Base-by-base conservation (phyloP, 1,140 invertebrate genomes). In the Cydia pomonella region DNA sequence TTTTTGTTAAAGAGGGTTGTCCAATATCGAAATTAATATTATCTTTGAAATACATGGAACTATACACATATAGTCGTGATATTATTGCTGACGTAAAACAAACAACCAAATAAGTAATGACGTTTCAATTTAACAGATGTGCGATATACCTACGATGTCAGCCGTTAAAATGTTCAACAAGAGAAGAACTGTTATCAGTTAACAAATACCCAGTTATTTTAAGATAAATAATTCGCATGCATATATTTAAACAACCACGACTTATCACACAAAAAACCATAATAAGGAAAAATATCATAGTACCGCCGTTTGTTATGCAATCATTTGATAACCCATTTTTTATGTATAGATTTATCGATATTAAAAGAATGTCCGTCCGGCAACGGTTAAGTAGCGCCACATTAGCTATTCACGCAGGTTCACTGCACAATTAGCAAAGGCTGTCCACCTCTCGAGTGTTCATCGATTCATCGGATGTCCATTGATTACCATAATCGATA, bases 351-450 rank as follows among this genome's bases (percentile, higher is more conserved):
- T 73, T 21, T 62, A 71, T 63, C 72, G 74, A 73, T 79, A 77
- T 85, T 79, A 81, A 83, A 85, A 87, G 81, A 85, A 84, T 84
- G 80, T 87, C 79, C 82, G 74, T 74, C 72, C 69, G 75, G 75
- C 80, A 79, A 84, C 86, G 80, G 86, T 87, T 87, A 87, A 91
- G 84, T 84, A 79, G 82, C 83, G 73, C 74, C 82, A 82, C 81
- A 88, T 90, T 87, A 89, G 80, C 88, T 84, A 90, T 91, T 90
- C 90, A 92, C 84, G 78, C 78, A 88, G 80, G 88, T 90, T 90
- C 86, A 90, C 81, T 84, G 88, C 83, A 91, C 89, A 92, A 92
- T 91, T 92, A 92, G 89, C 86, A 91, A 91, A 92, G 89, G 91
- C 88, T 91, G 91, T 90, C 88, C 87, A 92, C 91, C 89, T 90